Percentiles rank a stretch among this genome's conserved stretches.
phyloP scores from a whole-genome alignment of 2,888 invertebrate species.

The Sesia apiformis region DNA sequence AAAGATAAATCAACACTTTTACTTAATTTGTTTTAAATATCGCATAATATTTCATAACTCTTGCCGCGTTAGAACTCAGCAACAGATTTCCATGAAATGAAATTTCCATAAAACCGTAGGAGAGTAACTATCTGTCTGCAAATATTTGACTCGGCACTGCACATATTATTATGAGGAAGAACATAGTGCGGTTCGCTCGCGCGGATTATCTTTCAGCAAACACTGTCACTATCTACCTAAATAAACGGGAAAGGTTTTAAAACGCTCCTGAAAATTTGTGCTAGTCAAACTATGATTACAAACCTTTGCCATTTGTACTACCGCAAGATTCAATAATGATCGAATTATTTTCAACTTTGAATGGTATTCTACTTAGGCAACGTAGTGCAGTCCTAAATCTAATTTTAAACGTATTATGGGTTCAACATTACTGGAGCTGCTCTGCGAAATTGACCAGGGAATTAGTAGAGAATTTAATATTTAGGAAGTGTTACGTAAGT shows the following conservation, averaged over 20 bases:
- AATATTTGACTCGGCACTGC: slow-evolving; percentile 12
- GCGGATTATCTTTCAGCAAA: slow-evolving; percentile 4
- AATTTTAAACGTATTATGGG: slow-evolving; percentile 29
- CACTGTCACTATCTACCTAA: neutral
- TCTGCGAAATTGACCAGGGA: slow-evolving; percentile 20
- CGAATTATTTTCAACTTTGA: slow-evolving; percentile 46
- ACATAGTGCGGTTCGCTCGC: slow-evolving; percentile 2
- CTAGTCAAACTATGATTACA: neutral
- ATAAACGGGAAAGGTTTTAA: neutral
- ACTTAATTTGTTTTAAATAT: too few species aligned
- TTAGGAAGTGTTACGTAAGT: slow-evolving; percentile 37
- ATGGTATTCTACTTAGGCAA: slow-evolving; percentile 37
- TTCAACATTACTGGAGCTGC: slow-evolving; percentile 18
- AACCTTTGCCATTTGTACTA: too few species aligned
- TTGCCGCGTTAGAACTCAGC: too few species aligned
- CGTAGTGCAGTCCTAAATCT: slow-evolving; percentile 51
- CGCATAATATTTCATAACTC: too few species aligned
- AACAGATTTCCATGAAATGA: neutral
- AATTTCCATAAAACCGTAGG: slow-evolving; percentile 6
- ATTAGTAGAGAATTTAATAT: slow-evolving; percentile 43
- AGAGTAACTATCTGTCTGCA: slow-evolving; percentile 7
- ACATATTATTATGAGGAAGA: slow-evolving; percentile 5
- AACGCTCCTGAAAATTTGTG: neutral
- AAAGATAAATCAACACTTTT: too few species aligned
- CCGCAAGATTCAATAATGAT: slow-evolving; percentile 33